Evolutionary conservation across 2,888 invertebrate genomes (phyloP).

Genomic region (Lordiphosa andalusiaca): DNA sequence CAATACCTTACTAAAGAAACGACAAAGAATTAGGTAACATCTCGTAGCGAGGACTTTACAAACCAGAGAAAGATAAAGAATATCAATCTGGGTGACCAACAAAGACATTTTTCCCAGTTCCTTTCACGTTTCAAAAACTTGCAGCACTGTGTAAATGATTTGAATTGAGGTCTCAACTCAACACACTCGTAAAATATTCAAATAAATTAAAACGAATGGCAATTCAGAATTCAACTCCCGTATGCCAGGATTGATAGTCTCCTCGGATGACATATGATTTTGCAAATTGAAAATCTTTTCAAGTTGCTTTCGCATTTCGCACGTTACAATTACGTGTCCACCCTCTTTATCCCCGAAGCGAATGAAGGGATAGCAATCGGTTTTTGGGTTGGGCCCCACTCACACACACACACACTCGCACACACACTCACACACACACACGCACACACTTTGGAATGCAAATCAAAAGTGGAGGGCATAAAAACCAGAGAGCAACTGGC

Average conservation of each 20-base stretch:
- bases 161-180: too few species aligned
- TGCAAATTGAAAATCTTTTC: conserved; percentile 61
- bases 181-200: conserved; percentile 2
- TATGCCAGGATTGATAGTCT: conserved; percentile 66
- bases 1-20: too few species aligned
- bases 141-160: too few species aligned
- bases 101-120: too few species aligned
- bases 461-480: conserved; percentile 51
- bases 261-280: conserved; percentile 71
- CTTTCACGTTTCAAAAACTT: too few species aligned
- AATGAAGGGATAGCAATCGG: conserved; percentile 43
- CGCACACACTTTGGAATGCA: conserved; percentile 75
- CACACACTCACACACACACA: conserved; percentile 49
- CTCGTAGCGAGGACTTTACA: too few species aligned
- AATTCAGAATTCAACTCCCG: conserved; percentile 70
- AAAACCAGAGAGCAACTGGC: conserved; percentile 37
- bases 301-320: conserved; percentile 49
- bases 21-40: too few species aligned
- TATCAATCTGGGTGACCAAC: too few species aligned
- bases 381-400: conserved; percentile 45
- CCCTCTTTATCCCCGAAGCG: conserved; percentile 15
- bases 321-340: conserved; percentile 63
- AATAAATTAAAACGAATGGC: conserved; percentile 67
- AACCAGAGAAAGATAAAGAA: too few species aligned
- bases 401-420: conserved; percentile 10